A percentile compares a stretch with the other conserved stretches of the same genome.
Evolutionary conservation across 2,113 vertebrate species (phyloP).

Genomic region (Melanerpes aurifrons): DNA sequence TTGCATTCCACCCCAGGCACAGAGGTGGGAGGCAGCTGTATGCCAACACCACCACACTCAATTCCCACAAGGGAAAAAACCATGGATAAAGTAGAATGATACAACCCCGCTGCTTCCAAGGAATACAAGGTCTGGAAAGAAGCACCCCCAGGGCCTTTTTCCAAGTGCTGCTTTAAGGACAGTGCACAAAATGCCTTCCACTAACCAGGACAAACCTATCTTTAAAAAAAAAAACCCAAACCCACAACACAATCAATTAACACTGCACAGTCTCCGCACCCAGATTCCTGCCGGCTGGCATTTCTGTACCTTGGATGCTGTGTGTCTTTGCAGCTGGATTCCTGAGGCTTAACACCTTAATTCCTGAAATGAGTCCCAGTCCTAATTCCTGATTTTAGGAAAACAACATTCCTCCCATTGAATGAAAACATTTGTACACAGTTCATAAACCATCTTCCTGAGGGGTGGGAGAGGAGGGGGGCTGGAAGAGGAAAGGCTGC

Average conservation of each 20-base stretch:
- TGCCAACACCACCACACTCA: conserved; percentile 22
- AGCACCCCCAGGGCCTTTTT: conserved; percentile 13
- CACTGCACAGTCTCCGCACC: conserved; percentile 44
- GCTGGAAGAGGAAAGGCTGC: not conserved
- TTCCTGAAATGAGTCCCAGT: conserved; percentile 69
- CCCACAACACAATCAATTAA: not conserved
- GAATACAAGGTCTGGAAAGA: conserved; percentile 20
- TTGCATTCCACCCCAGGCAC: conserved; percentile 46
- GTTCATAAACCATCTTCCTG: conserved; percentile 77
- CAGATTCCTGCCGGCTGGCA: conserved; percentile 55
- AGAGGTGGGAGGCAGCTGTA: conserved; percentile 47
- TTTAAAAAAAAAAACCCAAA: not conserved
- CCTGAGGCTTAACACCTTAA: conserved; percentile 77
- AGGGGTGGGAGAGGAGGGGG: not conserved
- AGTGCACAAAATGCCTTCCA: conserved; percentile 17
- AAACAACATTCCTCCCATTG: conserved; percentile 76
- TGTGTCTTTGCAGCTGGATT: conserved; percentile 58
- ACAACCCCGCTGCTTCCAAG: not conserved
- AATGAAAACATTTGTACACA: conserved; percentile 72
- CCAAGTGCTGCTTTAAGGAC: not conserved
- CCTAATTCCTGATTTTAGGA: conserved; percentile 70
- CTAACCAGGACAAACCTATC: conserved; percentile 30
- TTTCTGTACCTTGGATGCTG: conserved; percentile 32
- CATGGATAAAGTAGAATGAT: not conserved
- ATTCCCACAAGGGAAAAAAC: conserved; percentile 26